Conservation (phyloP, 2,797 vertebrate species). For the Pseudochirops corinnae region DNA sequence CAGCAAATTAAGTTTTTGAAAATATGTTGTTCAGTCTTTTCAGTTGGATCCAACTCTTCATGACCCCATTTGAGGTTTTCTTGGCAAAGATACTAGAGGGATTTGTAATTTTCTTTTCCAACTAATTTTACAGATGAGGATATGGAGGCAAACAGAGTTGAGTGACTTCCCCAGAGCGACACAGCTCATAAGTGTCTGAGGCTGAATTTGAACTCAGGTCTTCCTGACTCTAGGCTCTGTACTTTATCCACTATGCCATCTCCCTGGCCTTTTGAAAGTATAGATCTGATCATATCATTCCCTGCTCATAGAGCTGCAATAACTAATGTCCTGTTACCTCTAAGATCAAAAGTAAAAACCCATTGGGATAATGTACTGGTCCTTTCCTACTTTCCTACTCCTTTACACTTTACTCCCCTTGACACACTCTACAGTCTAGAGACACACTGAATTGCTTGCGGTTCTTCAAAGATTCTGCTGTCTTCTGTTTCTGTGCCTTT, state of each 20-base stretch:
- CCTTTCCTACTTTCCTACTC: neutral
- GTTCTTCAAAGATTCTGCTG: neutral
- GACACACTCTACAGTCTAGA: neutral
- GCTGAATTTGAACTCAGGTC: neutral
- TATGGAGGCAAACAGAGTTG: neutral
- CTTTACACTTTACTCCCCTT: neutral
- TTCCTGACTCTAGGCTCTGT: neutral
- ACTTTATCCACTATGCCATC: neutral
- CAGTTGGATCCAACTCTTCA: neutral
- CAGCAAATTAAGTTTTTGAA: neutral
- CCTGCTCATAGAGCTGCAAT: neutral
- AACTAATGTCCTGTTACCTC: neutral
- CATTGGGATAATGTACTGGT: neutral
- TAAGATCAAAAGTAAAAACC: neutral
- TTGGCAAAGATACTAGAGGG: neutral
- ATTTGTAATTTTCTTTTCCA: neutral
- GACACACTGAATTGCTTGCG: neutral
- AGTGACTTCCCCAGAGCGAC: neutral
- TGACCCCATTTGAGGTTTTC: neutral
- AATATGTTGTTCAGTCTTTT: neutral
- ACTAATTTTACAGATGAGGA: neutral
- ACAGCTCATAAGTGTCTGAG: neutral
- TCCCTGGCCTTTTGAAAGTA: neutral
- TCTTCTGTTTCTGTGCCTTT: neutral
- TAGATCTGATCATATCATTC: neutral